Evolutionary conservation across 2,888 invertebrate species (phyloP).

Genomic region (Brenthis daphne): DNA sequence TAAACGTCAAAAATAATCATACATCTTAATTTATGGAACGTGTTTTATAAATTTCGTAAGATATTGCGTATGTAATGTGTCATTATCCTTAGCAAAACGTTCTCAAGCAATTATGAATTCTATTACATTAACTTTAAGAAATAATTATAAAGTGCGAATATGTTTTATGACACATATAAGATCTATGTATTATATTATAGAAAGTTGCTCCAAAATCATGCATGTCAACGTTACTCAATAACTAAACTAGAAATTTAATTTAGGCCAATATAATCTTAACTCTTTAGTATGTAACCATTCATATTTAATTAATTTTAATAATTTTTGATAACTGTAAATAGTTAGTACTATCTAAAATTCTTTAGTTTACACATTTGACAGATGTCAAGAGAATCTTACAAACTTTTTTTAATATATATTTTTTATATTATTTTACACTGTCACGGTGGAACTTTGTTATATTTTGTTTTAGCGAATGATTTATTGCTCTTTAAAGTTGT

Average conservation of each 20-base stretch:
- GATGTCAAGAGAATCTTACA: background rate
- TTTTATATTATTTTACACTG: background rate
- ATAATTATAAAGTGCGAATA: conserved; percentile 3
- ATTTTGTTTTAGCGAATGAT: conserved; percentile 15
- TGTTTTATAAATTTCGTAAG: conserved; percentile 25
- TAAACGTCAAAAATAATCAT: conserved; percentile 21
- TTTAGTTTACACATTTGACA: background rate
- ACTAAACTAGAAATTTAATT: conserved; percentile 31
- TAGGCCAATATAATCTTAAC: conserved; percentile 20
- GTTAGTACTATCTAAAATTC: background rate
- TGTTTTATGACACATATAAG: conserved; percentile 6
- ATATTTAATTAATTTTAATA: conserved; percentile 19
- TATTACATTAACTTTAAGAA: conserved; percentile 4
- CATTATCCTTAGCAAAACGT: conserved; percentile 11
- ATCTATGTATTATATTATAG: conserved; percentile 50
- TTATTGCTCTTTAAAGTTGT: background rate
- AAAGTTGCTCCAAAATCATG: conserved; percentile 72
- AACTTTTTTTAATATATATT: background rate
- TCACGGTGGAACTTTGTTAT: background rate
- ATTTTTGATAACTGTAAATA: too few species aligned
- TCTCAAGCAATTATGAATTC: conserved; percentile 9
- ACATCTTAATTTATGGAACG: conserved; percentile 28
- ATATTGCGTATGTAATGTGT: conserved; percentile 12
- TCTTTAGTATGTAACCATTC: conserved; percentile 6
- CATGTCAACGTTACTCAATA: conserved; percentile 30